phyloP scores from a whole-genome alignment of 1,140 invertebrate species.

The Pomacea maculata region DNA sequence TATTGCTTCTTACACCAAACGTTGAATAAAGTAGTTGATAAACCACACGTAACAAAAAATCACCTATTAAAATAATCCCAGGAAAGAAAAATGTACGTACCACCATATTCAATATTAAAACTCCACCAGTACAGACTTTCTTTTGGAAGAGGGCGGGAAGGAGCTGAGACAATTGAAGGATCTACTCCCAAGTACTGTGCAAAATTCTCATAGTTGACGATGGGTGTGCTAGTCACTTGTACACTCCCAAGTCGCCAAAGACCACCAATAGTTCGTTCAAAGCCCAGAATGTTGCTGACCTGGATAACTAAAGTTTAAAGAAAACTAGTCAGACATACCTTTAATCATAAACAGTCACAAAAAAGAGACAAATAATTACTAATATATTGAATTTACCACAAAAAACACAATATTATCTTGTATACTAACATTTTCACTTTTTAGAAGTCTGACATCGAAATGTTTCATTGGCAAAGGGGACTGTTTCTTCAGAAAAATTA shows the following conservation, averaged over 20 bases:
- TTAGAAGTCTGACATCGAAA: no score
- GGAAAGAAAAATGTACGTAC: slow-evolving; percentile 16
- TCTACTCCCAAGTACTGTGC: slow-evolving; percentile 34
- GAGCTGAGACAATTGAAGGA: slow-evolving; percentile 8
- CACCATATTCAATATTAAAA: slow-evolving; percentile 41
- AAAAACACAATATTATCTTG: no score
- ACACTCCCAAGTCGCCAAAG: slow-evolving; percentile 43
- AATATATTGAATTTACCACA: no score
- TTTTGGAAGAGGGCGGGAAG: slow-evolving; percentile 22
- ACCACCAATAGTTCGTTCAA: slow-evolving; percentile 44
- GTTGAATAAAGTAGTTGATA: no score
- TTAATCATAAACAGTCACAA: no score
- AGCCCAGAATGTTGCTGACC: slow-evolving; percentile 44
- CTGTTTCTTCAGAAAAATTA: no score
- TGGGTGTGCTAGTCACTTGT: slow-evolving; percentile 35
- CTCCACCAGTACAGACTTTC: slow-evolving; percentile 43
- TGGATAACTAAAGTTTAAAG: slow-evolving; percentile 37
- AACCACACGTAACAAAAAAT: background rate
- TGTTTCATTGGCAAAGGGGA: no score
- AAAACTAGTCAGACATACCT: no score
- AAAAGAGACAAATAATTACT: no score
- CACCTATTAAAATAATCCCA: background rate
- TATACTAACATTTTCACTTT: no score
- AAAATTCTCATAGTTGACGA: slow-evolving; percentile 42
- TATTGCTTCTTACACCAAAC: no score